A percentile compares a stretch with the other conserved stretches of the same genome.
Evolutionary conservation across 2,888 invertebrate genomes (phyloP).

Genomic region (Caenorhabditis sinica): DNA sequence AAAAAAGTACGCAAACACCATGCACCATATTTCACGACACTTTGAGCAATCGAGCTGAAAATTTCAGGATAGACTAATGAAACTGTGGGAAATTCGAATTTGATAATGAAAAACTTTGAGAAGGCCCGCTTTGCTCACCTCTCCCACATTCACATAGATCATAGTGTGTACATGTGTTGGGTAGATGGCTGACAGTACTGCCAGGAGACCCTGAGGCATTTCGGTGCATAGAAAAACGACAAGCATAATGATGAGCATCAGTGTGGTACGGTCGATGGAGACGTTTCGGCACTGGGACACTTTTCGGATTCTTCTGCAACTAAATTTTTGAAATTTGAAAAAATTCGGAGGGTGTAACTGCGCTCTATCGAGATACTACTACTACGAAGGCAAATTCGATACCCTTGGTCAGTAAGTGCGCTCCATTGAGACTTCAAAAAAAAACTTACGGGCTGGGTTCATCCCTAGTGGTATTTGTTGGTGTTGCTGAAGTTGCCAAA

Average conservation of each 20-base stretch:
- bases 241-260: slow-evolving; percentile 79
- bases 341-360: too few relatives aligned
- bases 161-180: slow-evolving; percentile 77
- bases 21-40: not conserved
- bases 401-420: too few relatives aligned
- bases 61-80: too few relatives aligned
- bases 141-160: slow-evolving; percentile 77
- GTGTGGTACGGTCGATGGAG: slow-evolving; percentile 74
- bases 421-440: too few relatives aligned
- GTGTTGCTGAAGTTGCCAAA: slow-evolving; percentile 53
- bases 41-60: not conserved
- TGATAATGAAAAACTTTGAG: not conserved
- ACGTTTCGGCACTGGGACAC: slow-evolving; percentile 57
- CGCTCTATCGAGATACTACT: too few relatives aligned
- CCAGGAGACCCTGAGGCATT: slow-evolving; percentile 77
- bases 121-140: slow-evolving; percentile 42
- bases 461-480: slow-evolving; percentile 44
- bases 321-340: too few relatives aligned
- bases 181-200: slow-evolving; percentile 77
- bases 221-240: slow-evolving; percentile 77
- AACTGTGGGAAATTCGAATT: too few relatives aligned
- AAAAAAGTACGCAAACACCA: not conserved
- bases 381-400: too few relatives aligned
- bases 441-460: slow-evolving; percentile 48
- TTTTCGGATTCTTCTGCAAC: slow-evolving; percentile 61